These are phyloP conservation scores for Andrena trimmerana DNA, from an alignment of 2,888 invertebrate species.

Conservation along the genomic window DNA sequence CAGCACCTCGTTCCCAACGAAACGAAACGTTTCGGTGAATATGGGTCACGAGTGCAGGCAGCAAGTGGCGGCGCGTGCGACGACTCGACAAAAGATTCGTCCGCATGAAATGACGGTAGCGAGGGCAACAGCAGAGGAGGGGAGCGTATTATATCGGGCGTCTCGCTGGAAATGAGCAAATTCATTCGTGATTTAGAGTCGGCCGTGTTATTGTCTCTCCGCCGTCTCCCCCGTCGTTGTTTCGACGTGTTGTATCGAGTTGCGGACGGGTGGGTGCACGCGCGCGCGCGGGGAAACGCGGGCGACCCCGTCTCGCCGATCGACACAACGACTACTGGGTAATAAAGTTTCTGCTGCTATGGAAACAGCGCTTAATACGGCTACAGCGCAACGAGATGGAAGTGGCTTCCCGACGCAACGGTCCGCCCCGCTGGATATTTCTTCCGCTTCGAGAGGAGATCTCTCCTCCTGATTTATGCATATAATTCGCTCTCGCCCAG, in stretches of 20 bases:
- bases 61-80: not conserved
- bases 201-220: constrained; percentile 5
- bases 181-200: constrained; percentile 50
- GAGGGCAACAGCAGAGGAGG: not conserved
- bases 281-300: constrained; percentile 9
- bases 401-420: constrained; percentile 25
- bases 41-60: constrained; percentile 34
- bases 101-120: constrained; percentile 38
- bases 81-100: constrained; percentile 21
- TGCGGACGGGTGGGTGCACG: constrained; percentile 13
- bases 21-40: constrained; percentile 7
- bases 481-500: constrained; percentile 5
- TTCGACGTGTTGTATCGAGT: constrained; percentile 25
- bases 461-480: constrained; percentile 33
- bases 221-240: not conserved
- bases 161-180: constrained; percentile 18
- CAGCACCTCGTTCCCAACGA: not conserved
- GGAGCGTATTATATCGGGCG: constrained; percentile 8
- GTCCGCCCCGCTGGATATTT: constrained; percentile 31
- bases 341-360: constrained; percentile 76
- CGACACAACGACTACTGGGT: constrained; percentile 51
- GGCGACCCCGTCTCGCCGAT: constrained; percentile 37
- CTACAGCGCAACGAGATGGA: constrained; percentile 28
- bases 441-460: constrained; percentile 40
- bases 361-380: constrained; percentile 75